Evolutionary conservation across 1,140 invertebrate genomes (phyloP).

Genomic region (Drosophila quadrilineata): DNA sequence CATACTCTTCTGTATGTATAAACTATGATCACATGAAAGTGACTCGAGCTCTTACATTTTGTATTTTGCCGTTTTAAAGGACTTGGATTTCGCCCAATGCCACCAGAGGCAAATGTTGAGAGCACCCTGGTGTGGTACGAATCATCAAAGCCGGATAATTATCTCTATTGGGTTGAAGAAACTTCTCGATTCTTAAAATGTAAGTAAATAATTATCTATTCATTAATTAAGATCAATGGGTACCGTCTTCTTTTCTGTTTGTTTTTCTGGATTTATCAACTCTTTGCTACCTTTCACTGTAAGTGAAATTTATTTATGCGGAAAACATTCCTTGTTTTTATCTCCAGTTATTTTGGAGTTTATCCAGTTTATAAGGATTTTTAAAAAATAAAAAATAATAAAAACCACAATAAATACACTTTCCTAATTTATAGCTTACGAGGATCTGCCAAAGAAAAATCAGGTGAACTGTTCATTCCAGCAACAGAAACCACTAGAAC

Average conservation of each 20-base stretch:
- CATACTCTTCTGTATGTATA: no score
- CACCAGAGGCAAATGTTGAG: constrained; percentile 92
- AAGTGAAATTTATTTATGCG: no score
- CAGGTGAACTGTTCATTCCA: constrained; percentile 77
- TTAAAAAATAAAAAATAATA: no score
- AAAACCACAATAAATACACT: no score
- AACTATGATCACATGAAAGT: no score
- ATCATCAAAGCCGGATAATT: constrained; percentile 89
- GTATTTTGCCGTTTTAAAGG: constrained; percentile 82
- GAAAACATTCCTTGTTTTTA: no score
- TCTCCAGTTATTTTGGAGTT: no score
- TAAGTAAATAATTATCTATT: constrained; percentile 57
- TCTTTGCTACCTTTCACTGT: constrained; percentile 45
- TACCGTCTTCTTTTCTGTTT: not conserved
- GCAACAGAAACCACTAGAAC: constrained; percentile 49
- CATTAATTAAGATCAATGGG: no score
- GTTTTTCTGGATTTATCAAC: not conserved
- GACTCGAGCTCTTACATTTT: no score
- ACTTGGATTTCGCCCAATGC: constrained; percentile 96
- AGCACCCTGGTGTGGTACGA: constrained; percentile 97
- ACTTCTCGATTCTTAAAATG: constrained; percentile 81
- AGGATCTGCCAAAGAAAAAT: constrained; percentile 70
- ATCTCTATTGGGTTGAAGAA: constrained; percentile 89
- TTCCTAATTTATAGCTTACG: constrained; percentile 50
- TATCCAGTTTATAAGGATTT: no score